Conservation (phyloP, 2,797 vertebrate species). For the Zenarchopterus dispar region DNA sequence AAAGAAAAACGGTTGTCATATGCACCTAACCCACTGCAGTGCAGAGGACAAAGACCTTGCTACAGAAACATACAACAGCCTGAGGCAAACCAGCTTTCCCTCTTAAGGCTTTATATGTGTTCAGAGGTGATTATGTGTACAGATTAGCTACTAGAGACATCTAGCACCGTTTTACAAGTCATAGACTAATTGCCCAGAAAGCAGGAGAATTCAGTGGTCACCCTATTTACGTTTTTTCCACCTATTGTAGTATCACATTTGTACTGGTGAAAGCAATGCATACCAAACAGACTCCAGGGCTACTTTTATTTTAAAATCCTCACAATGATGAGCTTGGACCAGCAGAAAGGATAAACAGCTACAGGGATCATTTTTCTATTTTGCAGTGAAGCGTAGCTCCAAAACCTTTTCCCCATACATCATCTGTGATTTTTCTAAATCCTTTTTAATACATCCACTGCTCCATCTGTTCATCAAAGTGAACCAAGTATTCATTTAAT, state of each 20-base stretch:
- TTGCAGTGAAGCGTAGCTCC: neutral
- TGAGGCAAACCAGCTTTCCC: slow-evolving; percentile 19
- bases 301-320: slow-evolving; percentile 16
- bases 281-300: slow-evolving; percentile 10
- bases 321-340: slow-evolving; percentile 14
- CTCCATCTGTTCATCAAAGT: too few species aligned
- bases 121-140: slow-evolving; percentile 43
- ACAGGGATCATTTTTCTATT: neutral
- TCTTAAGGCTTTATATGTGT: slow-evolving; percentile 21
- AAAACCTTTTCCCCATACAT: neutral
- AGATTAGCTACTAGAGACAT: slow-evolving; percentile 35
- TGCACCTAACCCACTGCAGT: slow-evolving; percentile 28
- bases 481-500: too few species aligned
- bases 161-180: slow-evolving; percentile 23
- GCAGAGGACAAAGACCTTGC: slow-evolving; percentile 37
- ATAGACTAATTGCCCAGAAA: slow-evolving; percentile 8
- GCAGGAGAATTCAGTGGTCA: slow-evolving; percentile 31
- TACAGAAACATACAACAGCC: slow-evolving; percentile 14
- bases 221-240: slow-evolving; percentile 15
- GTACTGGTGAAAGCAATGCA: slow-evolving; percentile 21
- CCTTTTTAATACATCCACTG: neutral
- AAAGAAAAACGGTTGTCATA: slow-evolving; percentile 40
- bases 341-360: slow-evolving; percentile 4
- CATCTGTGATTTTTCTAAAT: neutral
- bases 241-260: slow-evolving; percentile 9